Base-by-base conservation (phyloP, 2,888 invertebrate genomes). In the Epinotia bilunana region DNA sequence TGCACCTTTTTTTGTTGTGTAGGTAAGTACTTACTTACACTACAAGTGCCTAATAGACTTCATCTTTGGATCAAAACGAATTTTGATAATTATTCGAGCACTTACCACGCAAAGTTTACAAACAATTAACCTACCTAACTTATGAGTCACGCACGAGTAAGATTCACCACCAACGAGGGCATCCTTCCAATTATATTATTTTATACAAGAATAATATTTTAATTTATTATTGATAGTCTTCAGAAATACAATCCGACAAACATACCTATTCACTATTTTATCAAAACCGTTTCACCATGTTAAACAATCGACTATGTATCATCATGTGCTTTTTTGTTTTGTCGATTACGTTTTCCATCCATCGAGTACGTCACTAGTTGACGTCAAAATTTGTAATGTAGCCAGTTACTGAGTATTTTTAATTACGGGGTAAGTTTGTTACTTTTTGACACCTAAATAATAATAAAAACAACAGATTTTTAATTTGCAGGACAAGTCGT, bases 311-410 rank as follows among this genome's bases (percentile, higher is more conserved):
- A 70, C 13, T 28, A 18, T 33, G 33, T 33, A 39, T 7, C 39
- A 9, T 39, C 33, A 33, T 9, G 12, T 20, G n/a, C 28, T 23
- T 16, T 7, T 57, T 49, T 7, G 33, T 73, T 57, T 49, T 7
- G 33, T 73, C 58, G 58, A 60, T 65, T 60, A 28, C 16, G n/a
- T 62, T 68, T 23, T 68, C 43, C 23, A 2, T 23, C 23, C 28
- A 18, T 11, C 43, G 18, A 63, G 62, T 6, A 49, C 74, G 74
- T 74, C 74, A 74, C 69, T 64, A 58, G n/a, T 16, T 74, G 68
- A 69, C 68, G 69, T 74, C 74, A 57, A 18, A n/a, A n/a, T n/a
- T 70, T 69, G 12, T 12, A 58, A 74, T 70, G 70, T 58, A 53
- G 33, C 69, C 70, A 74, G 58, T 0, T 4, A 11, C 20, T 4